Conservation (phyloP, 2,113 vertebrate species). For the Lophotis ruficrista region DNA sequence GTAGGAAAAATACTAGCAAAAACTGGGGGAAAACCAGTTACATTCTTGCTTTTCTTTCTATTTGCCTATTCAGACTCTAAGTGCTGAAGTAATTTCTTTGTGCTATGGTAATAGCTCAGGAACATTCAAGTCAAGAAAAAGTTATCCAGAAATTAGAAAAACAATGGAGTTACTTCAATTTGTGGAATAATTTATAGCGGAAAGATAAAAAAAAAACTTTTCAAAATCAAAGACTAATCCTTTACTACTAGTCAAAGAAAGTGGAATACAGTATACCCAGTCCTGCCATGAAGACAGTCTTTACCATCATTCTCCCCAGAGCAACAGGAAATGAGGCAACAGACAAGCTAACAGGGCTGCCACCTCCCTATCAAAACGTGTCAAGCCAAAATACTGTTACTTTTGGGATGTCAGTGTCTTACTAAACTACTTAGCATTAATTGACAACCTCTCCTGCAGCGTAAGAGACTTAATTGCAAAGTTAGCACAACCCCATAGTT, state of each 20-base stretch:
- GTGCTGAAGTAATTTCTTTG: background rate
- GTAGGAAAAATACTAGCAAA: background rate
- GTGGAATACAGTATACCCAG: background rate
- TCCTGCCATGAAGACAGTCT: conserved; percentile 26
- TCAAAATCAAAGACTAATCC: background rate
- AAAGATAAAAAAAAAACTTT: background rate
- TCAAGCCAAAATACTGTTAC: conserved; percentile 67
- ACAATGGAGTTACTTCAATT: background rate
- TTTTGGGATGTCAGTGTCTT: conserved; percentile 62
- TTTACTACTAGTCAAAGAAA: background rate
- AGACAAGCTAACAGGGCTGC: conserved; percentile 68
- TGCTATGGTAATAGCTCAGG: background rate
- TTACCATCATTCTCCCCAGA: conserved; percentile 10
- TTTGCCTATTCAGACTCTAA: background rate
- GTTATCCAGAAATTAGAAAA: background rate
- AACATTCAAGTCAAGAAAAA: background rate
- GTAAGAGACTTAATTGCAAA: conserved; percentile 63
- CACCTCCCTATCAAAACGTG: conserved; percentile 70
- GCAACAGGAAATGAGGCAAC: conserved; percentile 59
- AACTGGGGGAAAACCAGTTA: background rate
- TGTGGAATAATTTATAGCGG: background rate
- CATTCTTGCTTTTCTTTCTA: background rate
- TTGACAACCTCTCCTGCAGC: conserved; percentile 45
- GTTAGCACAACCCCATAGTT: conserved; percentile 32
- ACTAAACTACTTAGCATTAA: conserved; percentile 64